phyloP scores from a whole-genome alignment of 2,113 vertebrate species.

The Uropsilus gracilis region DNA sequence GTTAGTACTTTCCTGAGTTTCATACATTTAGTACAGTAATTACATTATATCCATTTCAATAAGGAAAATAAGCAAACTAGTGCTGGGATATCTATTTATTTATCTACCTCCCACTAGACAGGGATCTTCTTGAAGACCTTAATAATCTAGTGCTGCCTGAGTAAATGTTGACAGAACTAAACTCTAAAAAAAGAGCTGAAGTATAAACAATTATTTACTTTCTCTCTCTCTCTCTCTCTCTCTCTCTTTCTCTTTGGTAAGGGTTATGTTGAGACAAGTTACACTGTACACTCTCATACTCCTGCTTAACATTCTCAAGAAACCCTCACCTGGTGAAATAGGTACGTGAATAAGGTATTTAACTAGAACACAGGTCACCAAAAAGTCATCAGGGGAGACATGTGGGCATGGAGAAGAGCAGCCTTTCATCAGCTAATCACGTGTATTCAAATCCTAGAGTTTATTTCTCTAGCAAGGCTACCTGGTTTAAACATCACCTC shows the following conservation, averaged over 20 bases:
- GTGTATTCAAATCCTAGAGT: not conserved
- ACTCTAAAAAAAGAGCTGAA: not conserved
- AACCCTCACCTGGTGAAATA: not conserved
- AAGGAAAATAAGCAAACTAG: slow-evolving; percentile 22
- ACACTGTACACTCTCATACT: not conserved
- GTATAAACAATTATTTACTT: not conserved
- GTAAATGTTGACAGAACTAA: not conserved
- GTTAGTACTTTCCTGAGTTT: not conserved
- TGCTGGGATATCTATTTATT: no score
- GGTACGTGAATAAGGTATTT: not conserved
- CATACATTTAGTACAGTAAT: not conserved
- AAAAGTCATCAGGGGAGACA: not conserved
- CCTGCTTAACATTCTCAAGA: not conserved
- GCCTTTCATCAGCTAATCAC: not conserved
- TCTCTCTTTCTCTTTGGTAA: no score
- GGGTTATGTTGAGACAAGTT: not conserved
- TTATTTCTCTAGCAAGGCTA: not conserved
- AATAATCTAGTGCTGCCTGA: not conserved
- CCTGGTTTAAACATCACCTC: not conserved
- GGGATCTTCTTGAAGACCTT: not conserved
- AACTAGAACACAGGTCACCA: not conserved
- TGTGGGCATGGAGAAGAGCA: not conserved
- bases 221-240: no score
- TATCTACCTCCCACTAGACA: no score
- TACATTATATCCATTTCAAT: not conserved